Evolutionary conservation across 2,113 vertebrate genomes (phyloP), one percentile per base, ranked within the genome.

Genomic region (Boleophthalmus pectinirostris): DNA sequence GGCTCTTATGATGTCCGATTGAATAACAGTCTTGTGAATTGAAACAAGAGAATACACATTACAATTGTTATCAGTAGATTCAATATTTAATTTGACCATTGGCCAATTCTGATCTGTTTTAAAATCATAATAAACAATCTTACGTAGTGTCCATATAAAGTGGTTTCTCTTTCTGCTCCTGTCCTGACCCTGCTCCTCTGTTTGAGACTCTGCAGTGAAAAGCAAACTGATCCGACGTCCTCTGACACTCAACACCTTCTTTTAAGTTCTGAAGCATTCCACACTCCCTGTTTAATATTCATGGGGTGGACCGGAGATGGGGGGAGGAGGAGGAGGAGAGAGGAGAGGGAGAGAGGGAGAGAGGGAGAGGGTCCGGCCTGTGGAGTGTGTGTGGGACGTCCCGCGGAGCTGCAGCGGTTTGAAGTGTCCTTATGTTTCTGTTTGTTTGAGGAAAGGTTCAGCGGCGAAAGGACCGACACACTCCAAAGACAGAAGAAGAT

Each of bases 341-440:
- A n/a, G 74, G 75, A 77, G 75, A 71, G 78, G 80, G 46, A 14
- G 46, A 15, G 46, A 1, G 47, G 5, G 38, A 1, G 47, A 18
- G 47, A 18, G 47, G 16, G 3, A 4, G 47, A 18, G 16, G 5
- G 47, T 51, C 47, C 78, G 69, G 76, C 11, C 77, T 69, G 76
- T 69, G 64, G 79, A 80, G 88, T 88, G 88, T 89, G 83, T 89
- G 91, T 86, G 82, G 85, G 88, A 78, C 77, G 81, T 87, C 92
- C 91, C 1, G 65, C 61, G 77, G 88, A 84, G 91, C 78, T 90
- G 85, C 77, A 90, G 82, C 1, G 87, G 85, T 60, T 92, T 92
- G 91, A 93, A 92, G 91, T 92, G 87, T 93, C 90, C 83, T 93
- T 91, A 89, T 88, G 90, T 92, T 93, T 92, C 93, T 90, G 92